These are phyloP conservation scores for Pogoniulus pusillus DNA, from an alignment of 2,797 vertebrate genomes.

Conservation along the genomic window DNA sequence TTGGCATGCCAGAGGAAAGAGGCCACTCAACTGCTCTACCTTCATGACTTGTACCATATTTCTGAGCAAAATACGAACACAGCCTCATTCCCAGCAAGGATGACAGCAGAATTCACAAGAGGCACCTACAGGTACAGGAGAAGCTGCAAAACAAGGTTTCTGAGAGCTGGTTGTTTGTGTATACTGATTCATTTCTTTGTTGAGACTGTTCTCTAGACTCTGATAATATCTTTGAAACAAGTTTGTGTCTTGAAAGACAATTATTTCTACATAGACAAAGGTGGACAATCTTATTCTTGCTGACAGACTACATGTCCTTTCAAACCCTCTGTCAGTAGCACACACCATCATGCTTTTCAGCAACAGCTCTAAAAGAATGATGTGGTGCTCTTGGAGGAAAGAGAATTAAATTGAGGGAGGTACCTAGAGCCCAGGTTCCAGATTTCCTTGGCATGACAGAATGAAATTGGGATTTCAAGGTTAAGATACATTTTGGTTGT, in stretches of 20 bases:
- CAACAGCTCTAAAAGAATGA: not conserved
- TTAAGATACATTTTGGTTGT: not conserved
- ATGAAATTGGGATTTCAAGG: not conserved
- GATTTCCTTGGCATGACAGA: not conserved
- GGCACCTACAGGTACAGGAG: not conserved
- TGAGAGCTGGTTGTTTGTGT: constrained; percentile 4
- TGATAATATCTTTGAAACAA: constrained; percentile 2
- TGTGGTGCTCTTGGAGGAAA: not conserved
- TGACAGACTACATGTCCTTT: not conserved
- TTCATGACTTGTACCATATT: not conserved
- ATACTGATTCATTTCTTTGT: not conserved
- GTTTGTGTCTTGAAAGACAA: not conserved
- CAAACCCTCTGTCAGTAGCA: not conserved
- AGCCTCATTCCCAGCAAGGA: not conserved
- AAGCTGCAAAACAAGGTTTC: not conserved
- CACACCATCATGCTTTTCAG: not conserved
- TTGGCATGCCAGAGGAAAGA: not conserved
- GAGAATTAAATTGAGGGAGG: not conserved
- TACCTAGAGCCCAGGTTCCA: not conserved
- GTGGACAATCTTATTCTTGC: not conserved
- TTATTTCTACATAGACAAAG: not conserved
- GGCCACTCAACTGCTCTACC: not conserved
- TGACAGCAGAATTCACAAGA: not conserved
- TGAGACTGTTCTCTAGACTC: not conserved
- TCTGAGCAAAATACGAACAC: not conserved